These are phyloP conservation scores for Salminus brasiliensis DNA, from an alignment of 2,113 vertebrate species.

Conservation along the genomic window DNA sequence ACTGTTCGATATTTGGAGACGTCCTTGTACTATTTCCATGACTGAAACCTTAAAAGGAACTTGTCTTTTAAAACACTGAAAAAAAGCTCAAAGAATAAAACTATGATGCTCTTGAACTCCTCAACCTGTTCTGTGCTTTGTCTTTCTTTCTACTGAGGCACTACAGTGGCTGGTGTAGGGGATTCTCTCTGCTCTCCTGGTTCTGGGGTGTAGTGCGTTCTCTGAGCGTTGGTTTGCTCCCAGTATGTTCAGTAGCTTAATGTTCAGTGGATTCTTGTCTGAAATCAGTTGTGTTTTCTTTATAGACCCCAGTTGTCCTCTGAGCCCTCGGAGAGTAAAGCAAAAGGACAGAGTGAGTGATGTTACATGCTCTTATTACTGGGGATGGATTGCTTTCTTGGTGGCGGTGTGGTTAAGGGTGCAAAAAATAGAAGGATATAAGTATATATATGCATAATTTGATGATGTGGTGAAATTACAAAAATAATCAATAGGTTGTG, in stretches of 20 bases:
- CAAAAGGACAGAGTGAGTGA: conserved; percentile 77
- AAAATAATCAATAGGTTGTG: no score
- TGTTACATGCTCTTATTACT: conserved; percentile 50
- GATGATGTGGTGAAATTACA: no score
- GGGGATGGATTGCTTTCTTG: not conserved
- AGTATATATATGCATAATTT: not conserved
- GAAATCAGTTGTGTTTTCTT: conserved; percentile 65
- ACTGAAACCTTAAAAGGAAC: conserved; percentile 69
- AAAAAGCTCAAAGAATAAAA: conserved; percentile 79
- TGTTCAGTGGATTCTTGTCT: conserved; percentile 49
- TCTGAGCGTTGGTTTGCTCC: not conserved
- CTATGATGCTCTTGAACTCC: conserved; percentile 65
- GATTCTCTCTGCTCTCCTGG: not conserved
- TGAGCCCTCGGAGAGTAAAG: conserved; percentile 63
- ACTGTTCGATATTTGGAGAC: conserved; percentile 55
- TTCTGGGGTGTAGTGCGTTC: not conserved
- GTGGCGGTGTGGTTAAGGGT: not conserved
- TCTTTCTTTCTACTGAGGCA: conserved; percentile 8
- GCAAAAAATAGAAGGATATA: not conserved
- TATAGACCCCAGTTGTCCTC: conserved; percentile 67
- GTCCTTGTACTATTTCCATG: conserved; percentile 68
- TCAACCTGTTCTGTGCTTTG: conserved; percentile 64
- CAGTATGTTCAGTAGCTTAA: not conserved
- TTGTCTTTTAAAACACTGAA: conserved; percentile 77
- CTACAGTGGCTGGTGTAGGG: not conserved